Conservation (phyloP, 2,888 invertebrate genomes). For the Dorcus parallelipipedus region DNA sequence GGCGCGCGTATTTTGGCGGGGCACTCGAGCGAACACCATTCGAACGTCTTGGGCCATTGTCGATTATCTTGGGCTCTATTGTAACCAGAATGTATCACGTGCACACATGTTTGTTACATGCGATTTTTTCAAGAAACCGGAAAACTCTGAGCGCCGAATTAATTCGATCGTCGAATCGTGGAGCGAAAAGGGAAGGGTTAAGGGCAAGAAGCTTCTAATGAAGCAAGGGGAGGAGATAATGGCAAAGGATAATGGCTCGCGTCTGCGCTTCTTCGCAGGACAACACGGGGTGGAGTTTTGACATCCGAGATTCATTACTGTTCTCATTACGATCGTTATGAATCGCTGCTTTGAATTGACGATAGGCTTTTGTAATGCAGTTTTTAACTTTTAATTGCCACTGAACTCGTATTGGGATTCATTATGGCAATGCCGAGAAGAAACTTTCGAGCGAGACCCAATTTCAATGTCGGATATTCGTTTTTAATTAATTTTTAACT, state of each 20-base stretch:
- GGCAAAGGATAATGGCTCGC: constrained; percentile 45
- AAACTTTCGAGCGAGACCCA: too few relatives aligned
- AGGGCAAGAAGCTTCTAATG: constrained; percentile 41
- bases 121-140: neutral
- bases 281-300: constrained; percentile 5
- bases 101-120: too few relatives aligned
- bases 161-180: neutral
- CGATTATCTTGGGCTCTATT: constrained; percentile 6
- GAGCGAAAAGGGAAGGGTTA: constrained; percentile 31
- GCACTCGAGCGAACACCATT: constrained; percentile 51
- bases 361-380: neutral
- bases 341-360: neutral
- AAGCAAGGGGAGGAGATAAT: constrained; percentile 47
- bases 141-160: neutral
- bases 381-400: neutral
- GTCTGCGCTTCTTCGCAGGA: constrained; percentile 38
- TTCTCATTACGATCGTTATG: constrained; percentile 8
- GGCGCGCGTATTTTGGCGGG: constrained; percentile 23
- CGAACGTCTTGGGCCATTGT: constrained; percentile 51
- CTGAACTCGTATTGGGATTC: neutral
- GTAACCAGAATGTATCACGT: neutral
- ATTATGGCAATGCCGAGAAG: too few relatives aligned
- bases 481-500: too few relatives aligned
- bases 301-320: constrained; percentile 18
- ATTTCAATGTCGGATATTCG: too few relatives aligned